phyloP scores from a whole-genome alignment of 2,888 invertebrate species.

The Mythimna pallens region DNA sequence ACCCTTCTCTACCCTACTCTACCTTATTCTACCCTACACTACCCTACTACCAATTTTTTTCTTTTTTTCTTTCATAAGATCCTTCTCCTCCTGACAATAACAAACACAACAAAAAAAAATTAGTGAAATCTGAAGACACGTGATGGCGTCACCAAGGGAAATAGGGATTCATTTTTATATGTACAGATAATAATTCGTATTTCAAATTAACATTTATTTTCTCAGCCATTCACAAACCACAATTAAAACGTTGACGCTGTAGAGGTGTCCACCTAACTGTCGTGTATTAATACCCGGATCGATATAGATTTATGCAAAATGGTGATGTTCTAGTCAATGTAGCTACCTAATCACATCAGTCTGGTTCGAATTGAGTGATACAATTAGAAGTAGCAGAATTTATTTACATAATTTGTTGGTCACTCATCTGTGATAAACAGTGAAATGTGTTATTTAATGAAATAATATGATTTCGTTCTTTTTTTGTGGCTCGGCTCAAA shows the following conservation, averaged over 20 bases:
- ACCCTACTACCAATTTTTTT: too few species aligned
- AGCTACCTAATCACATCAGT: conserved; percentile 40
- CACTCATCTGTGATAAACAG: conserved; percentile 40
- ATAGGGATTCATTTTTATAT: too few species aligned
- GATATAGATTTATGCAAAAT: conserved; percentile 41
- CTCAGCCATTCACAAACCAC: background rate
- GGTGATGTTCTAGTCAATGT: conserved; percentile 32
- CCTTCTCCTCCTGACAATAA: too few species aligned
- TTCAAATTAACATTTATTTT: background rate
- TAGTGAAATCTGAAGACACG: too few species aligned
- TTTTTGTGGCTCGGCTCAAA: background rate
- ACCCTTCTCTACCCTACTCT: too few species aligned
- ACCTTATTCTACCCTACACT: too few species aligned
- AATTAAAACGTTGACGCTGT: background rate
- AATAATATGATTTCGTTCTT: conserved; percentile 15
- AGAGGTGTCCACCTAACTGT: conserved; percentile 4
- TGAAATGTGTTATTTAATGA: conserved; percentile 26
- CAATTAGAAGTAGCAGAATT: conserved; percentile 57
- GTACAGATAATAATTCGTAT: too few species aligned
- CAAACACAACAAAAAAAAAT: too few species aligned
- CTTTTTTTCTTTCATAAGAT: too few species aligned
- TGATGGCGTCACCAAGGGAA: too few species aligned
- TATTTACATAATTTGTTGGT: conserved; percentile 60
- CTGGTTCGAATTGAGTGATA: conserved; percentile 54
- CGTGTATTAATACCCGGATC: conserved; percentile 26